Evolutionary conservation across 1,140 invertebrate species (phyloP).

Genomic region (Drosophila ohnishii): DNA sequence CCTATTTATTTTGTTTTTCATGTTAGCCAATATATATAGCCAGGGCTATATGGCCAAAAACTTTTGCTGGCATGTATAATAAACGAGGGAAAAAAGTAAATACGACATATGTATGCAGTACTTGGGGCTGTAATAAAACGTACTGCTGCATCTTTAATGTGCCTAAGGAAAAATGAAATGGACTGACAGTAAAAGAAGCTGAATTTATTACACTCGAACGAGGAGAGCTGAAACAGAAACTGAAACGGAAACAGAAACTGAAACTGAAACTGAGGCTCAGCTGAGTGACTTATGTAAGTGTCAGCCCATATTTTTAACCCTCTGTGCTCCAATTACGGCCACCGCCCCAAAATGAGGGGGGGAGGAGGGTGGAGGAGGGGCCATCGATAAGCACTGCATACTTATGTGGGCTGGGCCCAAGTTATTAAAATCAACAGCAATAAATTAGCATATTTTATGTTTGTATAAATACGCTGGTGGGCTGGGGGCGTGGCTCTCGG

Average conservation of each 20-base stretch:
- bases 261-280: constrained; percentile 8
- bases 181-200: constrained; percentile 37
- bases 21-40: constrained; percentile 31
- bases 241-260: background rate
- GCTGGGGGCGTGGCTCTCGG: background rate
- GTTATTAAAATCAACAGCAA: constrained; percentile 80
- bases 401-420: constrained; percentile 59
- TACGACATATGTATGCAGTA: constrained; percentile 28
- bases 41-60: constrained; percentile 21
- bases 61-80: constrained; percentile 37
- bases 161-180: constrained; percentile 34
- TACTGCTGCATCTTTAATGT: constrained; percentile 46
- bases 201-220: constrained; percentile 28
- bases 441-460: constrained; percentile 78
- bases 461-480: constrained; percentile 39
- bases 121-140: constrained; percentile 24
- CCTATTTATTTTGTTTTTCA: constrained; percentile 21
- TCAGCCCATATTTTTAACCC: constrained; percentile 25
- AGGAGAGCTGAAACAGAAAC: background rate
- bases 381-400: constrained; percentile 50
- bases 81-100: constrained; percentile 22
- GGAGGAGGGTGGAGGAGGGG: background rate
- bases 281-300: constrained; percentile 40
- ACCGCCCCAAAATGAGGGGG: constrained; percentile 4
- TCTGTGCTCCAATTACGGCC: constrained; percentile 27